A percentile compares a stretch with the other conserved stretches of the same genome.
phyloP scores from a whole-genome alignment of 2,113 vertebrate species.

The Pica pica region DNA sequence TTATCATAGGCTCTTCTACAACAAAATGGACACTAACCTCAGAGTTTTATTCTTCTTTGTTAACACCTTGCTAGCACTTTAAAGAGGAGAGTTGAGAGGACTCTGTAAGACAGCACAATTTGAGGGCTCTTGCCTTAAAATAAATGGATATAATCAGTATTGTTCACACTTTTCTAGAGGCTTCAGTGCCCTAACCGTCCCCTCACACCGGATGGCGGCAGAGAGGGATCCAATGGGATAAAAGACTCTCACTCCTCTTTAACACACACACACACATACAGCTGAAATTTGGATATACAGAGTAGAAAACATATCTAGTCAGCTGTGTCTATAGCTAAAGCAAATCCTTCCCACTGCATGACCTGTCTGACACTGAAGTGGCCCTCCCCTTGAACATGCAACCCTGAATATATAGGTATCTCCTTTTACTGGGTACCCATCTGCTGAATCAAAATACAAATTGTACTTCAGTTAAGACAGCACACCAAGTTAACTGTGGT shows the following conservation, averaged over 20 bases:
- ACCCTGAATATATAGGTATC: neutral
- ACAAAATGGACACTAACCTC: neutral
- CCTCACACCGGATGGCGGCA: neutral
- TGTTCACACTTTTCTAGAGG: neutral
- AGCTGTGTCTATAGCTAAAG: neutral
- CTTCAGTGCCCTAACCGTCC: neutral
- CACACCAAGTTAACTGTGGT: neutral
- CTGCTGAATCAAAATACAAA: neutral
- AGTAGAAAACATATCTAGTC: neutral
- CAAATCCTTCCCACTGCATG: neutral
- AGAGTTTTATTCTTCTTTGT: neutral
- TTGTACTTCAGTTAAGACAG: neutral
- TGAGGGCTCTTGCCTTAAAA: neutral
- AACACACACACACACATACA: neutral
- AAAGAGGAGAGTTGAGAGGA: neutral
- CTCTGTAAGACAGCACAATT: neutral
- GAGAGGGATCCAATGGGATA: neutral
- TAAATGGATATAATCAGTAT: neutral
- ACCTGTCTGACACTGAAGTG: neutral
- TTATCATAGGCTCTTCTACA: neutral
- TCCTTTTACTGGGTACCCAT: neutral
- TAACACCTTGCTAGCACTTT: neutral
- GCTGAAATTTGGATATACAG: neutral
- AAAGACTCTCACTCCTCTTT: neutral
- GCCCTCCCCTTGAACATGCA: neutral